Percentiles rank a stretch among this genome's conserved stretches.
These are phyloP conservation scores for Drosophila subquinaria DNA, from an alignment of 2,888 invertebrate genomes.

Conservation along the genomic window DNA sequence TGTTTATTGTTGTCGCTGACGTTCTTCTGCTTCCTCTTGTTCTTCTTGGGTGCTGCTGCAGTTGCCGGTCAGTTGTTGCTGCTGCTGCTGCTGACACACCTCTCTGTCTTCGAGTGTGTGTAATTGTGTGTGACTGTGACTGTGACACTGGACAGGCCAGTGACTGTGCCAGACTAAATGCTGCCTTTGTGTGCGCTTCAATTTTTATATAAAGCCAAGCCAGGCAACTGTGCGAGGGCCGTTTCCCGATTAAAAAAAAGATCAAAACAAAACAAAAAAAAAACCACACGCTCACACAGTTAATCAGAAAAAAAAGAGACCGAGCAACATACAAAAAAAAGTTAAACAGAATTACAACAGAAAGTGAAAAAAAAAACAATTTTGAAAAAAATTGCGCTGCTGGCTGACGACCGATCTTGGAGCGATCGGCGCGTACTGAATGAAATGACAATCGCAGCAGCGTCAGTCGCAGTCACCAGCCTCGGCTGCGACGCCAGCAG, in stretches of 20 bases:
- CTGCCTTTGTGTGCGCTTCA: slow-evolving; percentile 74
- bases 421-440: slow-evolving; percentile 78
- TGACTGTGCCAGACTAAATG: slow-evolving; percentile 72
- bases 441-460: slow-evolving; percentile 67
- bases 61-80: slow-evolving; percentile 54
- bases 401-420: slow-evolving; percentile 76
- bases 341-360: slow-evolving; percentile 59
- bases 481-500: slow-evolving; percentile 36
- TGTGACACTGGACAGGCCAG: slow-evolving; percentile 65
- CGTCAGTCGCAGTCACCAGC: slow-evolving; percentile 39
- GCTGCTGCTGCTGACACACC: slow-evolving; percentile 29
- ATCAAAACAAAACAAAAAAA: slow-evolving; percentile 32
- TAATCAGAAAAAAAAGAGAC: slow-evolving; percentile 47
- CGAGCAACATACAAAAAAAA: slow-evolving; percentile 34
- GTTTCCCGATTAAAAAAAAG: slow-evolving; percentile 59
- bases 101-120: slow-evolving; percentile 14
- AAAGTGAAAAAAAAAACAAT: slow-evolving; percentile 56
- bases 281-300: slow-evolving; percentile 20
- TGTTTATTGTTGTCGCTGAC: slow-evolving; percentile 17
- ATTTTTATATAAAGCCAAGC: slow-evolving; percentile 73
- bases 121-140: slow-evolving; percentile 32
- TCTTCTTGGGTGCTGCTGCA: slow-evolving; percentile 38
- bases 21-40: slow-evolving; percentile 28
- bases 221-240: slow-evolving; percentile 54
- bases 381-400: slow-evolving; percentile 72